Evolutionary conservation across 2,797 vertebrate genomes (phyloP).

Genomic region (Eulemur albifrons): DNA sequence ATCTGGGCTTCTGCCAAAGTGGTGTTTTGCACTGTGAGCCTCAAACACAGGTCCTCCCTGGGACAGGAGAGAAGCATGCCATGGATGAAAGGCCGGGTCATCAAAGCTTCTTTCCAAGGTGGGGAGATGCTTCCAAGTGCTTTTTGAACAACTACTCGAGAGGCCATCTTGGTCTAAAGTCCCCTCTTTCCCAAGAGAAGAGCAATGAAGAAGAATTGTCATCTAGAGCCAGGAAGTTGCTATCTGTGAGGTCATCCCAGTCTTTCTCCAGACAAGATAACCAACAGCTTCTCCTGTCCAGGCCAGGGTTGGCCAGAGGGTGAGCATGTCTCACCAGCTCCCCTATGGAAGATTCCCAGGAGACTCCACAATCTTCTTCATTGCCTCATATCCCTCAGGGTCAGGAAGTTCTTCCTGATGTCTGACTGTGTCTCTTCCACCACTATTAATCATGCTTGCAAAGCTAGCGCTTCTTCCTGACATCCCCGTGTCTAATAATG

Average conservation of each 20-base stretch:
- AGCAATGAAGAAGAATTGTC: background rate
- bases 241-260: background rate
- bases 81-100: background rate
- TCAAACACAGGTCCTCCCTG: background rate
- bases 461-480: conserved; percentile 60
- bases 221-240: background rate
- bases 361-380: conserved; percentile 7
- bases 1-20: background rate
- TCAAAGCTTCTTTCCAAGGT: background rate
- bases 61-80: background rate
- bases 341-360: background rate
- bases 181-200: background rate
- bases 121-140: background rate
- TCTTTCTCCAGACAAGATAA: background rate
- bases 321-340: background rate
- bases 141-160: background rate
- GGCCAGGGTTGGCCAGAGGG: background rate
- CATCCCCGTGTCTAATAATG: conserved; percentile 66
- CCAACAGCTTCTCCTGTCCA: background rate
- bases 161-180: background rate
- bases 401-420: conserved; percentile 67
- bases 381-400: conserved; percentile 29
- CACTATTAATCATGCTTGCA: conserved; percentile 68
- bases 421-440: conserved; percentile 55
- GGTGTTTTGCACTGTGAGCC: background rate